Percentiles rank a stretch among this genome's conserved stretches.
Evolutionary conservation across 2,113 vertebrate genomes (phyloP).

Genomic region (Corythornis vintsioides): DNA sequence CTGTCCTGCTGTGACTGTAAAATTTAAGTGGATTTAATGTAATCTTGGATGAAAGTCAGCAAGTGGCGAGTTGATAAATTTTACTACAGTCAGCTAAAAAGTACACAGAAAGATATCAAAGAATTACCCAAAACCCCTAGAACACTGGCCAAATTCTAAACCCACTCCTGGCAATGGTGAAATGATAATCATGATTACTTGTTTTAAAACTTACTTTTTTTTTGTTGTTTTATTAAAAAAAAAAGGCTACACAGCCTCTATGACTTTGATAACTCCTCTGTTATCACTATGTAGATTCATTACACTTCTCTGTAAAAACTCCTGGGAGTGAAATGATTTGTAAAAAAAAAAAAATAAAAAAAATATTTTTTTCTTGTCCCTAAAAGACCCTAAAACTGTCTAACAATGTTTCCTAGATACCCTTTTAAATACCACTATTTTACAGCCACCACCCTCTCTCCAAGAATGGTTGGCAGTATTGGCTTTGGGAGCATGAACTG

Average conservation of each 20-base stretch:
- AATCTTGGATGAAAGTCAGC: neutral
- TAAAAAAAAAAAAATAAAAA: neutral
- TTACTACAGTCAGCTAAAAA: neutral
- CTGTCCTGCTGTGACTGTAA: neutral
- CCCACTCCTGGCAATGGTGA: neutral
- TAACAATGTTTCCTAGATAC: neutral
- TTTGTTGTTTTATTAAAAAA: neutral
- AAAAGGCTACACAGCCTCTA: neutral
- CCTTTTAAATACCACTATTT: neutral
- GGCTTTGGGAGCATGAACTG: neutral
- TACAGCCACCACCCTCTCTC: neutral
- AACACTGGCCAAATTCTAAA: neutral
- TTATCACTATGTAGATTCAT: neutral
- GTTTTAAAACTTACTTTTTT: slow-evolving; percentile 24
- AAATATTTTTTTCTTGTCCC: neutral
- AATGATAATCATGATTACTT: slow-evolving; percentile 39
- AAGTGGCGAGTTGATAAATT: neutral
- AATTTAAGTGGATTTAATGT: neutral
- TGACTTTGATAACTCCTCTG: slow-evolving; percentile 3
- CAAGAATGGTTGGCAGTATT: neutral
- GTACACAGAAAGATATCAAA: neutral
- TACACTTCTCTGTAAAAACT: neutral
- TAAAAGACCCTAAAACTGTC: neutral
- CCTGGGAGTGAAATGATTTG: neutral
- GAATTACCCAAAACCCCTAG: neutral